Percentiles rank a stretch among this genome's conserved stretches.
Conservation (phyloP, 1,140 invertebrate genomes). For the Berghia stephanieae region DNA sequence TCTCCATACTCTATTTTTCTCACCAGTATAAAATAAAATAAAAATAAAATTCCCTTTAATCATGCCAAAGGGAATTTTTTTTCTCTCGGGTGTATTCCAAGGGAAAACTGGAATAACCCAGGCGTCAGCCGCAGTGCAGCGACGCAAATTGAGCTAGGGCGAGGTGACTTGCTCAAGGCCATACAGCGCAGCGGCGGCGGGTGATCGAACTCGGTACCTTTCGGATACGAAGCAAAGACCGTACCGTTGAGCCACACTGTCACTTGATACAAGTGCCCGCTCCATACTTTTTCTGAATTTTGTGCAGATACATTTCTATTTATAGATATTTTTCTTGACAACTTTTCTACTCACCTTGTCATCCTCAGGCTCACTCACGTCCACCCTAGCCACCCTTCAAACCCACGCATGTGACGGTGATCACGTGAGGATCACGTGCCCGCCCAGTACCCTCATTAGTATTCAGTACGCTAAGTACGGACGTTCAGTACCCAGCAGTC, state of each 20-base stretch:
- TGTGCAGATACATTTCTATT: not conserved
- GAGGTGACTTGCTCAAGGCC: no score
- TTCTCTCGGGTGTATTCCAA: no score
- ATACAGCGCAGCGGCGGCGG: no score
- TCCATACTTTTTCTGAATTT: not conserved
- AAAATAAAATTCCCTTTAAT: no score
- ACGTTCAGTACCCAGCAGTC: conserved; percentile 55
- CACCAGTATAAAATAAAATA: no score
- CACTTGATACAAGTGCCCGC: not conserved
- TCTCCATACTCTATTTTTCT: no score
- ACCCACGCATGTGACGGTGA: conserved; percentile 87
- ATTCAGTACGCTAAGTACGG: conserved; percentile 81
- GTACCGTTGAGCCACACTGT: not conserved
- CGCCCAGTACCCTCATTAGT: conserved; percentile 84
- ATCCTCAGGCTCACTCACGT: conserved; percentile 81
- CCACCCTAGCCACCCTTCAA: conserved; percentile 87
- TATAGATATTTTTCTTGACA: not conserved
- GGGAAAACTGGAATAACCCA: no score
- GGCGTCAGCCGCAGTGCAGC: no score
- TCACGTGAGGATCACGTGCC: conserved; percentile 83
- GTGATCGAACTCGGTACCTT: no score
- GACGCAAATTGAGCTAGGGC: no score
- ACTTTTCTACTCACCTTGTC: not conserved
- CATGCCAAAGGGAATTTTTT: no score
- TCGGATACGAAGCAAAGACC: not conserved